Conservation (phyloP, 1,140 invertebrate species). For the Macrobrachium nipponense region DNA sequence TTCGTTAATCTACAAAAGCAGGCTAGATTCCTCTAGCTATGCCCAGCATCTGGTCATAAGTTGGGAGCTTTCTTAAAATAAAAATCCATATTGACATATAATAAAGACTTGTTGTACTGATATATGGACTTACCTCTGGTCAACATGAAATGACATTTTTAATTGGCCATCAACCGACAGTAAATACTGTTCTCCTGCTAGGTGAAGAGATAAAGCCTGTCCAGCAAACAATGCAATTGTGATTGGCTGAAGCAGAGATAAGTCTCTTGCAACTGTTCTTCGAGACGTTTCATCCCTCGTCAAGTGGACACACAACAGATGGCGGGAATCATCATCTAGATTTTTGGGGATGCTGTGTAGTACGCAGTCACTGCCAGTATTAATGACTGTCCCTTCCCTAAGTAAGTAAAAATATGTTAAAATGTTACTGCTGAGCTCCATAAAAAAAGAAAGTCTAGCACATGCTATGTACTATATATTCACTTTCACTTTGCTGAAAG, state of each 20-base stretch:
- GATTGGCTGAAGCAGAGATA: constrained; percentile 43
- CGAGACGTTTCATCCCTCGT: constrained; percentile 32
- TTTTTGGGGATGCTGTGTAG: constrained; percentile 32
- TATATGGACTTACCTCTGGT: constrained; percentile 29
- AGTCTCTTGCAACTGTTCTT: constrained; percentile 47
- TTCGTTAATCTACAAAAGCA: too few relatives aligned
- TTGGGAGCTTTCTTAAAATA: too few relatives aligned
- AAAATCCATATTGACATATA: too few relatives aligned
- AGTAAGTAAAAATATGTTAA: not conserved
- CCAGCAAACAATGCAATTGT: constrained; percentile 39
- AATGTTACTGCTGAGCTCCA: not conserved
- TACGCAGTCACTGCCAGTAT: constrained; percentile 51
- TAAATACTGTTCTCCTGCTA: not conserved
- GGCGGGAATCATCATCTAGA: not conserved
- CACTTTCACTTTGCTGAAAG: too few relatives aligned
- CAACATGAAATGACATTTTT: constrained; percentile 29
- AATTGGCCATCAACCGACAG: constrained; percentile 37
- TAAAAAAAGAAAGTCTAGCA: too few relatives aligned
- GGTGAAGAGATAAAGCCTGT: not conserved
- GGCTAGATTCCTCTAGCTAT: too few relatives aligned
- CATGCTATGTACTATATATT: too few relatives aligned
- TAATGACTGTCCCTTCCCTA: constrained; percentile 23
- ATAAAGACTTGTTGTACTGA: too few relatives aligned
- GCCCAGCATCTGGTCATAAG: too few relatives aligned
- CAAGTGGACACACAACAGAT: constrained; percentile 38